Base-by-base conservation (phyloP, 1,140 invertebrate species). In the Forficula auricularia region DNA sequence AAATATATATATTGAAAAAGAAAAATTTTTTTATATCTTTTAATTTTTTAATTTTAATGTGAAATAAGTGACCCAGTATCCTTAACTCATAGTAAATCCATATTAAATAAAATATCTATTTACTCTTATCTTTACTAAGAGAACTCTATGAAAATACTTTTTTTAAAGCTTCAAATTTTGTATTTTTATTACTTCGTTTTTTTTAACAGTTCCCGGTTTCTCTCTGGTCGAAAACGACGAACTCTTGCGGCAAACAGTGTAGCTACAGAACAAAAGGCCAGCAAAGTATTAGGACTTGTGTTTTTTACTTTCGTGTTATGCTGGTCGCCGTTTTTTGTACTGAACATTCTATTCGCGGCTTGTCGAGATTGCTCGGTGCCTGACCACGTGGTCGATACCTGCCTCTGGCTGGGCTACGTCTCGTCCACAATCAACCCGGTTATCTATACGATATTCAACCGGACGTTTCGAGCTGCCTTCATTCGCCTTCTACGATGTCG, bases 291-390 rank as follows among this genome's bases (percentile, higher is more conserved):
- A 1, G 85, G 85, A 1, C 61, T 90, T 2, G 84, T 91, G 0
- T 91, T 91, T 61, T 83, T 85, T 60, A 84, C 82, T 0, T 91
- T 91, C 57, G 85, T 90, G 10, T 62, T 88, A 3, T 87, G 85
- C 54, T 91, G 87, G 87, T 72, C 82, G 2, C 86, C 87, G 1
- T 91, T 91, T 60, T 91, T 91, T 60, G 64, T 84, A 18, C 64
- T 86, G 32, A 90, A 91, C 61, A 79, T 88, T 12, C 58, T 85
- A 8, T 81, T 82, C 48, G 81, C 79, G 4, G 69, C 77, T 1
- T 84, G 80, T 54, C 76, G 77, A 0, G 48, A 54, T 10, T 80
- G 78, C 54, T 8, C 13, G 8, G 77, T 83, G 13, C 75, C 78
- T 19, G 71, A 55, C 30, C 71, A 75, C 51, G 69, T 85, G 14